Base-by-base conservation (phyloP, 2,113 vertebrate genomes). In the Anarhynchus alexandrinus region DNA sequence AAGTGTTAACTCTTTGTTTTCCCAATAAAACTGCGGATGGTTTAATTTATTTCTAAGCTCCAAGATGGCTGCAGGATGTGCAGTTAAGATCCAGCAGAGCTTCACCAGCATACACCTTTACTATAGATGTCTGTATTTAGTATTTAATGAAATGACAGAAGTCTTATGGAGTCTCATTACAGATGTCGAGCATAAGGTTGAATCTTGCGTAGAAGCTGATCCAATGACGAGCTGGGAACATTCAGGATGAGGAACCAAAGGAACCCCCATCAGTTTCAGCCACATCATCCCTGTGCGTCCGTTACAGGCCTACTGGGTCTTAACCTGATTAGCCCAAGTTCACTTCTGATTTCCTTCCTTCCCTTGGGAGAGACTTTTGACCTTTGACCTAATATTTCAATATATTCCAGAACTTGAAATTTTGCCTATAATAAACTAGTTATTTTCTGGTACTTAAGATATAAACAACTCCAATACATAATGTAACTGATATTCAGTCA, bases 361-460 rank as follows among this genome's bases (percentile, higher is more conserved):
- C 47, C 34, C 34, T 47, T 82, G 29, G 29, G 47, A 95, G 7
- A 86, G 42, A 29, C 26, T 72, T 95, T 84, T 82, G n/a, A 89
- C 57, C 52, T 85, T 87, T 85, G 70, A 79, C 65, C 21, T 82
- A 76, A 13, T 43, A 38, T 65, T 87, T 82, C 74, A 82, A 76
- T 55, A 79, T 57, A 82, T 47, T 72, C 57, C 61, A 36, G 52
- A 76, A 91, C 71, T 65, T 69, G 38, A 89, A 78, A 76, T 79
- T 84, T 93, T 93, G 34, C 43, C 79, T 81, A 22, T 62, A 88
- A 81, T 62, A 89, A 94, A 67, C 21, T 58, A 77, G 62, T 23
- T 86, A 74, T 91, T 89, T 94, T 91, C 77, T 79, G 43, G 61
- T 87, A 87, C 30, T 94, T 94, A 38, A 79, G 38, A 38, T 84